phyloP scores from a whole-genome alignment of 1,140 invertebrate genomes.

The Rhizoglyphus robini region DNA sequence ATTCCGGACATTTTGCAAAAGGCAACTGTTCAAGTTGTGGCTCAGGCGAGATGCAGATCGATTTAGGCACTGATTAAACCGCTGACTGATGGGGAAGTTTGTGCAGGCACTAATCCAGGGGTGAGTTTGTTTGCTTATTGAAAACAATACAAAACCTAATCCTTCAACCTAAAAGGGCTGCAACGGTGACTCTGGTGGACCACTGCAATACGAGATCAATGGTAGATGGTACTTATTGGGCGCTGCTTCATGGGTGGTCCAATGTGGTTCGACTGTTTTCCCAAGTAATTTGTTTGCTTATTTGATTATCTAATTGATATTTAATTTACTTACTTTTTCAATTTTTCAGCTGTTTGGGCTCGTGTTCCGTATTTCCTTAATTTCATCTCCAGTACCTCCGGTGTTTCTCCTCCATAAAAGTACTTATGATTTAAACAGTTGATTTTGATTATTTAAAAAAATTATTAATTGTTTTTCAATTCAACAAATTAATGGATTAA shows the following conservation, averaged over 20 bases:
- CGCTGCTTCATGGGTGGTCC: constrained; percentile 68
- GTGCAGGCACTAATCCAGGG: background rate
- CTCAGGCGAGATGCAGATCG: background rate
- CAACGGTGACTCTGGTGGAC: constrained; percentile 45
- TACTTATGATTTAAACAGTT: background rate
- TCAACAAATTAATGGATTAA: too few relatives aligned
- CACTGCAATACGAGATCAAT: constrained; percentile 53
- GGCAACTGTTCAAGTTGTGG: background rate
- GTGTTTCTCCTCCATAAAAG: background rate
- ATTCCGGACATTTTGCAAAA: constrained; percentile 3
- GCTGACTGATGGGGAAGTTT: background rate
- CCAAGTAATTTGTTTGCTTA: background rate
- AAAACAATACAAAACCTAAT: background rate
- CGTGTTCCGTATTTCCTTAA: constrained; percentile 5
- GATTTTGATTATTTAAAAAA: background rate
- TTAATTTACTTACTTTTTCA: background rate
- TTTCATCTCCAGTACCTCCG: constrained; percentile 24
- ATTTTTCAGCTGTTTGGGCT: background rate
- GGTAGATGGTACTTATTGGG: constrained; percentile 70
- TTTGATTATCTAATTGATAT: background rate
- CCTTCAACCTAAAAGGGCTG: background rate
- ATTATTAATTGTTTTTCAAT: too few relatives aligned
- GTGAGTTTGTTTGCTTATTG: background rate
- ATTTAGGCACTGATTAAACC: background rate
- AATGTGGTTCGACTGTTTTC: background rate